Evolutionary conservation across 1,140 invertebrate species (phyloP).

Genomic region (Trichonephila inaurata): DNA sequence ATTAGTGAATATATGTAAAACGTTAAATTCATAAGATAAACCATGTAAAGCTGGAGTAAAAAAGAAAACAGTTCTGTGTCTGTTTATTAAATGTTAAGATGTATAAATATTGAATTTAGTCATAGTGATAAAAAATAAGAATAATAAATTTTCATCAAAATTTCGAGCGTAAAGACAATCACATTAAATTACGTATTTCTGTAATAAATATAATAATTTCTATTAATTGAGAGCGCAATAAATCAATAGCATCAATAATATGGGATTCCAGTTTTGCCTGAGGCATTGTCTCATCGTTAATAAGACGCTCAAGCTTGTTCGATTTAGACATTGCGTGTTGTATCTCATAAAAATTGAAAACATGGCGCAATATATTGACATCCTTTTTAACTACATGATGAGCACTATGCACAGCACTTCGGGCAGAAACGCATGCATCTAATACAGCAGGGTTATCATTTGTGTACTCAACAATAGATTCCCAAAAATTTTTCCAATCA

Average conservation of each 20-base stretch:
- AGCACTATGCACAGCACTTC: neutral
- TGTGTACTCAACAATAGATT: neutral
- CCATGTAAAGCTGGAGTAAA: too few species aligned
- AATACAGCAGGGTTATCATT: conserved; percentile 23
- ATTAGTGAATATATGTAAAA: too few species aligned
- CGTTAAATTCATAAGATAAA: too few species aligned
- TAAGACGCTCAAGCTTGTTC: neutral
- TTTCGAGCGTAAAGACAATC: too few species aligned
- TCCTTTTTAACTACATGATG: neutral
- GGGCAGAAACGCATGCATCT: conserved; percentile 38
- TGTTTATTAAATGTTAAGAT: too few species aligned
- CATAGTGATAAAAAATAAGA: too few species aligned
- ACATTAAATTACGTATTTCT: neutral
- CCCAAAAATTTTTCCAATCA: neutral
- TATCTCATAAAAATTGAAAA: neutral
- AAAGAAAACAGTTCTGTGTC: too few species aligned
- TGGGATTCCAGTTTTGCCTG: conserved; percentile 3
- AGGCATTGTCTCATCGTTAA: neutral
- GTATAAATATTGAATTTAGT: too few species aligned
- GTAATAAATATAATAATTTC: neutral
- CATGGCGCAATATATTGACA: neutral
- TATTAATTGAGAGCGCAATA: neutral
- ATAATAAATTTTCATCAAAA: too few species aligned
- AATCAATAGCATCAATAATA: conserved; percentile 1
- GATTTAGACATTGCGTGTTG: neutral